phyloP scores from a whole-genome alignment of 2,888 invertebrate genomes.

The Drosophila fulvimacula region DNA sequence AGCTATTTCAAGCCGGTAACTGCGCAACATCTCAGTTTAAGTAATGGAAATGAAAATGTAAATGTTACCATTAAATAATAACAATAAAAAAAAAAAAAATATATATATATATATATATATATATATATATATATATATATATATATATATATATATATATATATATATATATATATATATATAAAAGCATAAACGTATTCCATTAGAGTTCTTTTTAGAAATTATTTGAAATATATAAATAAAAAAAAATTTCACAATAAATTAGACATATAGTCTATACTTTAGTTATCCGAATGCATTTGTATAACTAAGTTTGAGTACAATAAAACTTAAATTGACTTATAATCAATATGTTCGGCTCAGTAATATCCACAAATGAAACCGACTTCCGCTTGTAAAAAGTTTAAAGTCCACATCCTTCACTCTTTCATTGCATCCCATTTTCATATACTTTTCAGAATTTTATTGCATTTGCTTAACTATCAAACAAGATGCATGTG shows the following conservation, averaged over 20 bases:
- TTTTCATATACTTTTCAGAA: background rate
- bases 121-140: too few relatives aligned
- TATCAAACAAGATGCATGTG: background rate
- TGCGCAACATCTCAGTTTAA: background rate
- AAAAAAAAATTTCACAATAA: background rate
- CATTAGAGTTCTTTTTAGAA: too few relatives aligned
- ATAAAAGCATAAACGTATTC: too few relatives aligned
- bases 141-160: too few relatives aligned
- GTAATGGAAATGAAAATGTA: background rate
- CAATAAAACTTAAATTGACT: background rate
- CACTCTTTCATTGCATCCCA: background rate
- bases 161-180: too few relatives aligned
- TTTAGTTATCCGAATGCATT: background rate
- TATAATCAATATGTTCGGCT: background rate
- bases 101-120: too few relatives aligned
- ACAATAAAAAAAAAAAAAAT: too few relatives aligned
- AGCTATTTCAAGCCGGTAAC: background rate
- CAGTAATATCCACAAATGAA: background rate
- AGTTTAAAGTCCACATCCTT: too few relatives aligned
- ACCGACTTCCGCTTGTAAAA: background rate
- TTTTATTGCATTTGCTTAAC: background rate
- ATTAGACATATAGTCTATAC: background rate
- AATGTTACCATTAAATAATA: slow-evolving; percentile 1
- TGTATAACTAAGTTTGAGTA: background rate
- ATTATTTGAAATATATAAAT: too few relatives aligned